These are phyloP conservation scores for Chinchilla lanigera DNA, from an alignment of 2,113 vertebrate species.

Conservation along the genomic window DNA sequence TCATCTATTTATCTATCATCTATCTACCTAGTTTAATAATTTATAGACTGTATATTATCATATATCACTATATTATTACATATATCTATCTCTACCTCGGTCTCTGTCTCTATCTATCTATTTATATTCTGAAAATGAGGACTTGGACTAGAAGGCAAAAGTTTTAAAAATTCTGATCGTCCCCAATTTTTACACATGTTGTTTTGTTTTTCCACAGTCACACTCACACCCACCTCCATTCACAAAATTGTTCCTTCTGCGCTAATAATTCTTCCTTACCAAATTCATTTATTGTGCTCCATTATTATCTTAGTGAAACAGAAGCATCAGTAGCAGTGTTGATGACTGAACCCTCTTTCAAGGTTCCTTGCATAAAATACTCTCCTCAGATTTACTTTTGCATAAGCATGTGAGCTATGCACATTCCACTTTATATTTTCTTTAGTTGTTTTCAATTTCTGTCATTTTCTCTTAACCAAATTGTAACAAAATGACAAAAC, in stretches of 20 bases:
- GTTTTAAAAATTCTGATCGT: constrained; percentile 23
- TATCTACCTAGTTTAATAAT: too few species aligned
- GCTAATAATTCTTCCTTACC: background rate
- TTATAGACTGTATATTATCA: too few species aligned
- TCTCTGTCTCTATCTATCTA: background rate
- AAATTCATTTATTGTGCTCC: background rate
- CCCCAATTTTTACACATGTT: background rate
- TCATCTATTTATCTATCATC: too few species aligned
- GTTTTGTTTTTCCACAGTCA: background rate
- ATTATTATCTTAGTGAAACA: background rate
- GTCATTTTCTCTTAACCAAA: background rate
- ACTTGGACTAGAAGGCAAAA: background rate
- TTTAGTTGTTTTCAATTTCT: background rate
- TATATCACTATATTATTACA: background rate
- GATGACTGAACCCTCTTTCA: background rate
- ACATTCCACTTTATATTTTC: background rate
- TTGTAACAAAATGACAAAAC: background rate
- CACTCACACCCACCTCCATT: background rate
- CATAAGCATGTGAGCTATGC: background rate
- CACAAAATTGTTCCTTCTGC: background rate
- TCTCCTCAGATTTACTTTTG: background rate
- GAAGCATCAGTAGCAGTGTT: background rate
- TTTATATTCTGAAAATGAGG: background rate
- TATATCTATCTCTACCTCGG: background rate
- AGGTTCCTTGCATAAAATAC: background rate